Evolutionary conservation across 2,888 invertebrate genomes (phyloP), one percentile per base, ranked within the genome.

Genomic region (Caenorhabditis sulstoni): DNA sequence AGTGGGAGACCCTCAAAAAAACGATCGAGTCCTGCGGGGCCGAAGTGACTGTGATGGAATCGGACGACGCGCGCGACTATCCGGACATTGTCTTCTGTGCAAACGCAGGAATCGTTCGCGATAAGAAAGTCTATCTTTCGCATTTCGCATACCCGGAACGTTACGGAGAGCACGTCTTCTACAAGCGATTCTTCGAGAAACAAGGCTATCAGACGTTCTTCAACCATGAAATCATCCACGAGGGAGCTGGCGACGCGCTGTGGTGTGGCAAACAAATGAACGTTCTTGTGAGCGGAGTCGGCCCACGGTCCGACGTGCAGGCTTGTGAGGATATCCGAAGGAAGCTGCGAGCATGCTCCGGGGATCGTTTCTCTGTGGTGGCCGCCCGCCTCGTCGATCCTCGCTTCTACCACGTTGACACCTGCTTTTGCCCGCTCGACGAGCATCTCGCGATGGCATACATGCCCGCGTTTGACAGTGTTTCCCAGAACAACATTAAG

Each of bases 71-170:
- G n/a, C 52, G 16, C 11, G 55, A 70, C 29, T 75, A 74, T 50
- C 89, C 89, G 16, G 89, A 89, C 66, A 79, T 89, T 59, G 89
- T 90, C 14, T 89, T 89, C 75, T 84, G 87, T 22, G 89, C 89
- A 11, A 89, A 89, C 67, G 89, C 89, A 0, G 73, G 70, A 12
- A 81, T 87, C 8, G 65, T 89, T 7, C 76, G 85, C 14, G 84
- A 80, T 20, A 86, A 86, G 16, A 75, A 71, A 14, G 86, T 87
- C 7, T 89, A 86, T 73, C 57, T 89, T 4, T 81, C 88, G 20
- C 85, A 86, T 62, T 89, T 89, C 50, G 82, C 78, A 8, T 77
- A 83, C 50, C 79, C 82, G 9, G 86, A 89, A 59, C 81, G 89
- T 35, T 81, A 87, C 53, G 88, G 87, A 14, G 89, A 89, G 65